Percentiles rank a stretch among this genome's conserved stretches.
Evolutionary conservation across 2,888 invertebrate species (phyloP).

Genomic region (Campaea margaritaria): DNA sequence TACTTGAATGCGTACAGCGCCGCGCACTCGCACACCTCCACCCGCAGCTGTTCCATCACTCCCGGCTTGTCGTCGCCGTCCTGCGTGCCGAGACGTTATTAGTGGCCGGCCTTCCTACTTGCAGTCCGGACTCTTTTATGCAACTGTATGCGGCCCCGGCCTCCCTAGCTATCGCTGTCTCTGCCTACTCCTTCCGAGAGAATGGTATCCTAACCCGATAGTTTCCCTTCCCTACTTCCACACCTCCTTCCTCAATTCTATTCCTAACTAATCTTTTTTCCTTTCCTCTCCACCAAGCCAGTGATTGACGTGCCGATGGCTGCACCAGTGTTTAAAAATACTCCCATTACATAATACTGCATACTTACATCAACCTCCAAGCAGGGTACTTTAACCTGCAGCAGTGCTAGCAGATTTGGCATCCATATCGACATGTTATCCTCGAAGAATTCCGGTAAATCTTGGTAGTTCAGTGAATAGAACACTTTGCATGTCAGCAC

Average conservation of each 20-base stretch:
- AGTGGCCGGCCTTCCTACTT: no score
- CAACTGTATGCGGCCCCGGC: no score
- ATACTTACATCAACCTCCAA: slow-evolving; percentile 87
- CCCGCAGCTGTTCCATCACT: slow-evolving; percentile 94
- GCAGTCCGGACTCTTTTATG: no score
- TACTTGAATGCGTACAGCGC: slow-evolving; percentile 98
- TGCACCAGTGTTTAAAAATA: no score
- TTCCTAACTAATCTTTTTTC: no score
- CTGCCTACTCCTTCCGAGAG: no score
- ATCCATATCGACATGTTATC: slow-evolving; percentile 99
- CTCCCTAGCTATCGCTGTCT: no score
- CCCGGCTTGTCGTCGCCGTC: slow-evolving; percentile 95
- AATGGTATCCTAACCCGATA: no score
- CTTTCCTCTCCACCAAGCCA: no score
- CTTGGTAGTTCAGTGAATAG: slow-evolving; percentile 98
- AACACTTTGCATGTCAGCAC: slow-evolving; percentile 97
- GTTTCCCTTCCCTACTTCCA: no score
- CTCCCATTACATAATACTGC: background rate
- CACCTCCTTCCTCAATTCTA: no score
- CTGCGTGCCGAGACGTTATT: slow-evolving; percentile 59
- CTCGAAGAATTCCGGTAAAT: slow-evolving; percentile 99
- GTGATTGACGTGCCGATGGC: no score
- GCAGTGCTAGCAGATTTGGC: slow-evolving; percentile 93
- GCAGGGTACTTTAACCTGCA: slow-evolving; percentile 91
- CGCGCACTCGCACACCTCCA: slow-evolving; percentile 98